phyloP scores from a whole-genome alignment of 2,113 vertebrate species.

The Sander lucioperca region DNA sequence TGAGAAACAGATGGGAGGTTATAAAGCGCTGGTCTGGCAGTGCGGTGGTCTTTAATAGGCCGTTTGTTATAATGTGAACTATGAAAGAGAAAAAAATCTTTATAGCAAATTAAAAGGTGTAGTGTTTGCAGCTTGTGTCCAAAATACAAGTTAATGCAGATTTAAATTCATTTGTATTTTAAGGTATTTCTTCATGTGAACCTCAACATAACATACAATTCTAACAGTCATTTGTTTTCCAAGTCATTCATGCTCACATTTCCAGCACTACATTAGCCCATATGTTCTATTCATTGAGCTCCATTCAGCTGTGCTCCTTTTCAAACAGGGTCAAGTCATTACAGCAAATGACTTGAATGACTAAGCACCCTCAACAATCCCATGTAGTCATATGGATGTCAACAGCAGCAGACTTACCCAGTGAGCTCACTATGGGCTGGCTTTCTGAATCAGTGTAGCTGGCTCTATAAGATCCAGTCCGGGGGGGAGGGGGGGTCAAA shows the following conservation, averaged over 20 bases:
- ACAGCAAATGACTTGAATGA: slow-evolving; percentile 58
- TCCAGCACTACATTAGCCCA: slow-evolving; percentile 30
- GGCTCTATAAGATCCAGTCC: slow-evolving; percentile 14
- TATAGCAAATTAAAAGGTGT: not conserved
- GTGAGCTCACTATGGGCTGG: slow-evolving; percentile 45
- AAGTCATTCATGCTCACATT: slow-evolving; percentile 10
- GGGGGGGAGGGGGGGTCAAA: slow-evolving; percentile 52
- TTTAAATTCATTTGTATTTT: not conserved
- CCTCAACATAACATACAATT: slow-evolving; percentile 1
- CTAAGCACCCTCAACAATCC: slow-evolving; percentile 63
- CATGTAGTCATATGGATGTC: slow-evolving; percentile 54
- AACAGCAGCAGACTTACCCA: slow-evolving; percentile 56
- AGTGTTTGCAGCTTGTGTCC: not conserved
- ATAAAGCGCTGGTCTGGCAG: not conserved
- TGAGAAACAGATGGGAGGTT: slow-evolving; percentile 32
- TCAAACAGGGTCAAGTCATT: slow-evolving; percentile 49
- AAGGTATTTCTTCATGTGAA: not conserved
- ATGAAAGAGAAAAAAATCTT: not conserved
- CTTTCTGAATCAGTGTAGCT: slow-evolving; percentile 53
- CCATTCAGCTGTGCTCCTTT: slow-evolving; percentile 35
- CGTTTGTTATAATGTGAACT: slow-evolving; percentile 11
- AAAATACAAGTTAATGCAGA: too few relatives aligned
- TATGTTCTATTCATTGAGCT: slow-evolving; percentile 49
- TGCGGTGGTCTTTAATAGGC: not conserved
- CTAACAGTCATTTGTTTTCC: slow-evolving; percentile 36